phyloP scores from a whole-genome alignment of 2,888 invertebrate genomes.

The Drosophila meridionalis region DNA sequence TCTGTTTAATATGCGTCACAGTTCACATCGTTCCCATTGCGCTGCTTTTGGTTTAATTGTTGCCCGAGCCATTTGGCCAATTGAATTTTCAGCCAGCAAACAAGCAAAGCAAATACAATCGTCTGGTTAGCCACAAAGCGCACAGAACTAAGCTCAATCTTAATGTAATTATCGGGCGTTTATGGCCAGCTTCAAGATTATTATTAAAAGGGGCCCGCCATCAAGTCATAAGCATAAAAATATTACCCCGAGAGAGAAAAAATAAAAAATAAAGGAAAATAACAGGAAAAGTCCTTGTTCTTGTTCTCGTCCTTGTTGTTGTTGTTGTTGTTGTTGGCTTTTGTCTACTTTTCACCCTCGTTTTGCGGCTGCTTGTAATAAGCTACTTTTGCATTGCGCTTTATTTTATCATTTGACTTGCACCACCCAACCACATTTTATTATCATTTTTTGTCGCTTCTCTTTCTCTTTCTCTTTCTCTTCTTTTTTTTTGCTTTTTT shows the following conservation, averaged over 20 bases:
- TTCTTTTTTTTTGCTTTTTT: conserved; percentile 12
- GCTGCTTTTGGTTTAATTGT: conserved; percentile 53
- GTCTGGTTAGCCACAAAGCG: conserved; percentile 33
- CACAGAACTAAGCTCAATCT: conserved; percentile 57
- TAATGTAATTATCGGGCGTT: conserved; percentile 72
- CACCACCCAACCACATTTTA: conserved; percentile 55
- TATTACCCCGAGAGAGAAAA: conserved; percentile 56
- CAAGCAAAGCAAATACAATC: conserved; percentile 32
- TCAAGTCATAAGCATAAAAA: conserved; percentile 64
- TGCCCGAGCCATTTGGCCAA: conserved; percentile 45
- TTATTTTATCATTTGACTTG: conserved; percentile 73
- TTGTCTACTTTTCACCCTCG: conserved; percentile 65
- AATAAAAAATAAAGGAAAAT: conserved; percentile 18
- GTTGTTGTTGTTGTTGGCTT: conserved; percentile 16
- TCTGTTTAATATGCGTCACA: conserved; percentile 63
- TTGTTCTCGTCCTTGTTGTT: background rate
- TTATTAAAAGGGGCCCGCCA: conserved; percentile 48
- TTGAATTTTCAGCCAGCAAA: conserved; percentile 65
- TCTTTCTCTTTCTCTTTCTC: conserved; percentile 9
- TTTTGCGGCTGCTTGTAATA: conserved; percentile 51
- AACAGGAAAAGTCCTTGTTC: conserved; percentile 29
- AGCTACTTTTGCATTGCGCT: conserved; percentile 72
- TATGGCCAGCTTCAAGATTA: conserved; percentile 47
- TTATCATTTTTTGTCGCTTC: conserved; percentile 38
- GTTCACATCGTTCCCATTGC: conserved; percentile 41